A percentile compares a stretch with the other conserved stretches of the same genome.
Conservation (phyloP, 2,888 invertebrate species). For the Lordiphosa fenestrarum region DNA sequence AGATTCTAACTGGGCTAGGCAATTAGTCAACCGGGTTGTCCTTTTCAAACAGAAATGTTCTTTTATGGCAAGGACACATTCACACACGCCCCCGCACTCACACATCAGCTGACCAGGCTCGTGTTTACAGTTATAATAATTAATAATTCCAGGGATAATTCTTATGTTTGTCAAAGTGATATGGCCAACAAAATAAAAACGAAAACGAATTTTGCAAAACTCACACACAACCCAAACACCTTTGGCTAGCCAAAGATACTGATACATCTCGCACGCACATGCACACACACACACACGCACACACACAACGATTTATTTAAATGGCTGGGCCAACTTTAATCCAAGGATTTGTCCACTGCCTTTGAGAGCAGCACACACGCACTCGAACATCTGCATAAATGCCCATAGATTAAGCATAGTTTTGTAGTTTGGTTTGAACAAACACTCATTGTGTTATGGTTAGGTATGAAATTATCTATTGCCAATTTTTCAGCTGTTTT, state of each 20-base stretch:
- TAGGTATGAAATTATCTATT: neutral
- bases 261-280: slow-evolving; percentile 12
- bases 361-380: slow-evolving; percentile 11
- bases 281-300: slow-evolving; percentile 3
- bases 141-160: slow-evolving; percentile 75
- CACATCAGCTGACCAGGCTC: slow-evolving; percentile 45
- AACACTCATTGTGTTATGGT: slow-evolving; percentile 15
- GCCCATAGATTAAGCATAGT: slow-evolving; percentile 18
- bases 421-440: slow-evolving; percentile 1
- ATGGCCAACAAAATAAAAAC: slow-evolving; percentile 50
- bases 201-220: slow-evolving; percentile 24
- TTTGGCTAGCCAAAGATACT: slow-evolving; percentile 18
- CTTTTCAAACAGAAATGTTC: slow-evolving; percentile 35
- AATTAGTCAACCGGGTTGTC: slow-evolving; percentile 37
- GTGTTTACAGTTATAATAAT: slow-evolving; percentile 69
- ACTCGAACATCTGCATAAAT: slow-evolving; percentile 60
- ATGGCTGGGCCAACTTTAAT: slow-evolving; percentile 30
- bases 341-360: slow-evolving; percentile 38
- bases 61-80: slow-evolving; percentile 13
- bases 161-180: slow-evolving; percentile 72
- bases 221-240: slow-evolving; percentile 21
- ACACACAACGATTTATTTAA: slow-evolving; percentile 17
- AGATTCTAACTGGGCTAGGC: slow-evolving; percentile 10
- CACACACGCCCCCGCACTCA: slow-evolving; percentile 14
- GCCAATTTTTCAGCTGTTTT: slow-evolving; percentile 8